These are phyloP conservation scores for Temnothorax rugatulus DNA, from an alignment of 2,888 invertebrate species.

Conservation along the genomic window DNA sequence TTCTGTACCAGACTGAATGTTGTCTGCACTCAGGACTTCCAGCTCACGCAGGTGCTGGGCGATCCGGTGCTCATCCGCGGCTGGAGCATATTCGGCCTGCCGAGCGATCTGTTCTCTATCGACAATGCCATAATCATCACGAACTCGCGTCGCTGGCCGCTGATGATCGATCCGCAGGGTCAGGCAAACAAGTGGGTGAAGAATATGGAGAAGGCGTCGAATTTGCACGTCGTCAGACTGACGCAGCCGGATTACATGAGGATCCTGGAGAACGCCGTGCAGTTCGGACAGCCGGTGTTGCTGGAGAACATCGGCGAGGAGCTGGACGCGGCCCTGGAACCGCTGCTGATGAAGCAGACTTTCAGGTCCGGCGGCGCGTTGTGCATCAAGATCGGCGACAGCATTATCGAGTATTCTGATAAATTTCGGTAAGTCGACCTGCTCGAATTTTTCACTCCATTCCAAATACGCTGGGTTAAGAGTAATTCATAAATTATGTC, in stretches of 20 bases:
- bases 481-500: background rate
- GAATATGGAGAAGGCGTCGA: slow-evolving; percentile 95
- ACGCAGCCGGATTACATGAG: slow-evolving; percentile 94
- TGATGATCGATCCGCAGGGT: slow-evolving; percentile 98
- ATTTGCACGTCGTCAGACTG: slow-evolving; percentile 92
- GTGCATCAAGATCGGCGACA: slow-evolving; percentile 96
- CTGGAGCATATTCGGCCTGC: slow-evolving; percentile 97
- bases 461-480: background rate
- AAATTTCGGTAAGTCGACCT: slow-evolving; percentile 89
- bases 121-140: slow-evolving; percentile 97
- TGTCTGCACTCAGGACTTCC: slow-evolving; percentile 92
- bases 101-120: slow-evolving; percentile 95
- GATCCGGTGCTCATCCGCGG: slow-evolving; percentile 95
- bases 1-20: slow-evolving; percentile 91
- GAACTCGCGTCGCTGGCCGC: slow-evolving; percentile 96
- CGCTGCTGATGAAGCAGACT: slow-evolving; percentile 94
- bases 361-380: slow-evolving; percentile 95
- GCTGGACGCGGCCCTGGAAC: slow-evolving; percentile 96
- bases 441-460: background rate
- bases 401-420: slow-evolving; percentile 95
- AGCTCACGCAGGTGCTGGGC: slow-evolving; percentile 93
- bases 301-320: slow-evolving; percentile 97
- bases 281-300: slow-evolving; percentile 95
- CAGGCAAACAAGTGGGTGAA: slow-evolving; percentile 98
- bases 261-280: slow-evolving; percentile 94